A percentile compares a stretch with the other conserved stretches of the same genome.
These are phyloP conservation scores for Gallinago undulata DNA, from an alignment of 2,113 vertebrate species.

Conservation along the genomic window DNA sequence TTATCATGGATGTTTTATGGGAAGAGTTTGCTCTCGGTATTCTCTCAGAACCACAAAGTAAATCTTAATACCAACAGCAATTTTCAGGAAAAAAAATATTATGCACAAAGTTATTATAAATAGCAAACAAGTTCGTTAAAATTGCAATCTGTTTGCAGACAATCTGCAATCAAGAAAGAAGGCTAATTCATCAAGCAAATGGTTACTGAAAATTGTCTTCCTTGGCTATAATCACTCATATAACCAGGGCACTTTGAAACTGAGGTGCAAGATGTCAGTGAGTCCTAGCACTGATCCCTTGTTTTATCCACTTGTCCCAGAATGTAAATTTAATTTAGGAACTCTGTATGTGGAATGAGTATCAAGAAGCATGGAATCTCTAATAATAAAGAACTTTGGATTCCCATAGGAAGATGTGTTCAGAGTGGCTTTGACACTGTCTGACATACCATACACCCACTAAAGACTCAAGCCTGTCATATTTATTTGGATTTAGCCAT, in stretches of 20 bases:
- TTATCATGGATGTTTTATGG: background rate
- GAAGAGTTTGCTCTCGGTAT: background rate
- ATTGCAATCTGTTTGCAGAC: conserved; percentile 28
- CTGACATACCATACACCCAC: background rate
- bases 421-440: background rate
- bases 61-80: background rate
- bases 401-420: background rate
- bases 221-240: background rate
- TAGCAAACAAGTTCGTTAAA: background rate
- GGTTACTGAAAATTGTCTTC: background rate
- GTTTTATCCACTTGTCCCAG: background rate
- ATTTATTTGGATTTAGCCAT: background rate
- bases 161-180: conserved; percentile 35
- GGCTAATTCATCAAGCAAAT: conserved; percentile 1
- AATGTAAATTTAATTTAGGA: background rate
- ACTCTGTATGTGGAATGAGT: background rate
- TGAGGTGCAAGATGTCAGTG: background rate
- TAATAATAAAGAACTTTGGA: background rate
- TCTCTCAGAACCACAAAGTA: background rate
- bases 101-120: background rate
- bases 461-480: background rate
- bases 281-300: background rate
- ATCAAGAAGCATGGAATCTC: background rate
- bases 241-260: background rate
- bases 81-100: background rate